These are phyloP conservation scores for Channa argus DNA, from an alignment of 2,113 vertebrate genomes.

Conservation along the genomic window DNA sequence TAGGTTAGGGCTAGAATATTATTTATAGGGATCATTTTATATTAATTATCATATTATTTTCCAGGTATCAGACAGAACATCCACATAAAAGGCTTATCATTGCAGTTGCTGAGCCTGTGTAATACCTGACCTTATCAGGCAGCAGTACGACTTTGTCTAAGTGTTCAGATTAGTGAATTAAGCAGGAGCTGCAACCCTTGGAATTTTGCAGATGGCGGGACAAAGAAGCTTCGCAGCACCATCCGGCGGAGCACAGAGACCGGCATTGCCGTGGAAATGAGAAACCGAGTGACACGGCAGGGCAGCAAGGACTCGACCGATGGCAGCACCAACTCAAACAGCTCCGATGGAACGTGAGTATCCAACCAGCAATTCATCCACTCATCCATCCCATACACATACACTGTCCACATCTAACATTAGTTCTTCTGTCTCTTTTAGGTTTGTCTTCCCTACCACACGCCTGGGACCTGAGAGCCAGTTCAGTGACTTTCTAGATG, in stretches of 20 bases:
- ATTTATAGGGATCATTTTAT: not conserved
- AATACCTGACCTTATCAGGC: conserved; percentile 31
- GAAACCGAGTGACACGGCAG: conserved; percentile 94
- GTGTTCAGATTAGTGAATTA: conserved; percentile 11
- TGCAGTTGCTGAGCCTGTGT: not conserved
- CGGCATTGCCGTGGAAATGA: conserved; percentile 97
- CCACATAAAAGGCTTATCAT: not conserved
- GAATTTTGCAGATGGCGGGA: conserved; percentile 86
- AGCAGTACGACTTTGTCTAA: not conserved
- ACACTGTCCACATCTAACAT: not conserved
- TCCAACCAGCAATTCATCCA: not conserved
- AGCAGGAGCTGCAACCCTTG: conserved; percentile 1
- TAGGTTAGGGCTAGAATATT: not conserved
- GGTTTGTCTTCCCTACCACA: conserved; percentile 96
- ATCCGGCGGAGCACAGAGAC: conserved; percentile 98
- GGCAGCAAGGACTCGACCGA: conserved; percentile 97
- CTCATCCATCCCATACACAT: not conserved
- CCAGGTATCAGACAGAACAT: not conserved
- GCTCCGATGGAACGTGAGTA: conserved; percentile 97
- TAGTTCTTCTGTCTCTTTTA: conserved; percentile 59
- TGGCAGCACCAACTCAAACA: conserved; percentile 98
- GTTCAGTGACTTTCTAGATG: conserved; percentile 98
- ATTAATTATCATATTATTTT: too few relatives aligned
- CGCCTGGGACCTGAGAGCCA: conserved; percentile 95
- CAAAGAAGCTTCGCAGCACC: conserved; percentile 97